Conservation (phyloP, 2,888 invertebrate genomes). For the Drosophila formosana region DNA sequence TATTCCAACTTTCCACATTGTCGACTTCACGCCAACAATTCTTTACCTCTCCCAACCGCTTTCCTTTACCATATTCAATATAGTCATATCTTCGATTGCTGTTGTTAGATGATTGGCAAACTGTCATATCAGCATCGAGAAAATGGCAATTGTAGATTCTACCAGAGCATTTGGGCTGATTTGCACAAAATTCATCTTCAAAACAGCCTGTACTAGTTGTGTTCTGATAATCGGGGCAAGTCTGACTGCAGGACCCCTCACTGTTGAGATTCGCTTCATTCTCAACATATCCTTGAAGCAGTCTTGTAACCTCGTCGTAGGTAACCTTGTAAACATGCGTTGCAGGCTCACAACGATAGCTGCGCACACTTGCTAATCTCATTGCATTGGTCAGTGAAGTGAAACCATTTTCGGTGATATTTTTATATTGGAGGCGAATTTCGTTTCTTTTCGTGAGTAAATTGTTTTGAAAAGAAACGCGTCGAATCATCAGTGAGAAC, state of each 20-base stretch:
- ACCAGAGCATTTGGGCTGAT: constrained; percentile 90
- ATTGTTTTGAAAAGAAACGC: background rate
- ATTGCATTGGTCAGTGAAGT: background rate
- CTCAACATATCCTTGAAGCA: constrained; percentile 94
- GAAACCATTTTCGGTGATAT: background rate
- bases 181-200: constrained; percentile 89
- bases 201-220: constrained; percentile 90
- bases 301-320: constrained; percentile 91
- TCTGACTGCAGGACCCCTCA: constrained; percentile 90
- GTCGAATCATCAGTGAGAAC: background rate
- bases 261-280: constrained; percentile 94
- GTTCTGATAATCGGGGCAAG: constrained; percentile 91
- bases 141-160: constrained; percentile 91
- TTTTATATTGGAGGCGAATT: background rate
- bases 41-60: constrained; percentile 87
- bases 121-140: constrained; percentile 94
- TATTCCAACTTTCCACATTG: constrained; percentile 94
- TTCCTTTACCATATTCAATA: constrained; percentile 93
- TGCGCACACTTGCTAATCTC: background rate
- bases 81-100: constrained; percentile 91
- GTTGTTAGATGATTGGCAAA: constrained; percentile 88
- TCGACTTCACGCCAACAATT: constrained; percentile 87
- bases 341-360: constrained; percentile 36
- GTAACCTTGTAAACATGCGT: constrained; percentile 87
- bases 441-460: background rate